Conservation (phyloP, 2,797 vertebrate species). For the Loriculus beryllinus region DNA sequence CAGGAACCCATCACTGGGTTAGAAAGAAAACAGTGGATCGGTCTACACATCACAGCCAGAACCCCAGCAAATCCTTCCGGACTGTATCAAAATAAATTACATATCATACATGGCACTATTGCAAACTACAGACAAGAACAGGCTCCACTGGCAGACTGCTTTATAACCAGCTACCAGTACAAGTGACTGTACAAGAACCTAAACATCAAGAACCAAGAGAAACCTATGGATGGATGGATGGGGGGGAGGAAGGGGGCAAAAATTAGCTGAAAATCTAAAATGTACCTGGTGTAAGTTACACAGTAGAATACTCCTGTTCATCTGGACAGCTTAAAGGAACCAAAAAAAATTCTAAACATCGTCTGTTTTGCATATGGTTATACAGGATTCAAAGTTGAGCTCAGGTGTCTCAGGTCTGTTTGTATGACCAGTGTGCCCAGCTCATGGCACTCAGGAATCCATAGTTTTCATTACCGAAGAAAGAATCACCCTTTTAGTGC, state of each 20-base stretch:
- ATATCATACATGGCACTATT: neutral
- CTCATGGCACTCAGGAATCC: neutral
- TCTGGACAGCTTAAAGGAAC: neutral
- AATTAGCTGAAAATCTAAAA: neutral
- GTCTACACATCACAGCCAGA: neutral
- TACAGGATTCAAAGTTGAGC: neutral
- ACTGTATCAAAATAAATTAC: neutral
- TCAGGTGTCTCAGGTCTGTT: neutral
- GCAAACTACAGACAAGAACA: neutral
- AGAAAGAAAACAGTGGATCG: neutral
- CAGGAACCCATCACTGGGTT: neutral
- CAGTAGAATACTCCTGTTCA: neutral
- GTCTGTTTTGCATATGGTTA: neutral
- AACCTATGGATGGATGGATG: neutral
- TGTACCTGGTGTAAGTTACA: neutral
- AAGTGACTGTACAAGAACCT: neutral
- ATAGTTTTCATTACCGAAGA: neutral
- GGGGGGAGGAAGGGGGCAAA: neutral
- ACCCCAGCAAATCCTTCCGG: neutral
- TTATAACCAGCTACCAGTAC: neutral
- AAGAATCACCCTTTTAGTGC: neutral
- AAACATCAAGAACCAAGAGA: neutral
- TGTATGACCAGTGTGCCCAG: neutral
- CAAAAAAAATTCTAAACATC: neutral
- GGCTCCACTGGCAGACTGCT: neutral